Percentiles rank a stretch among this genome's conserved stretches.
These are phyloP conservation scores for Oncorhynchus mykiss DNA, from an alignment of 2,113 vertebrate genomes.

Conservation along the genomic window DNA sequence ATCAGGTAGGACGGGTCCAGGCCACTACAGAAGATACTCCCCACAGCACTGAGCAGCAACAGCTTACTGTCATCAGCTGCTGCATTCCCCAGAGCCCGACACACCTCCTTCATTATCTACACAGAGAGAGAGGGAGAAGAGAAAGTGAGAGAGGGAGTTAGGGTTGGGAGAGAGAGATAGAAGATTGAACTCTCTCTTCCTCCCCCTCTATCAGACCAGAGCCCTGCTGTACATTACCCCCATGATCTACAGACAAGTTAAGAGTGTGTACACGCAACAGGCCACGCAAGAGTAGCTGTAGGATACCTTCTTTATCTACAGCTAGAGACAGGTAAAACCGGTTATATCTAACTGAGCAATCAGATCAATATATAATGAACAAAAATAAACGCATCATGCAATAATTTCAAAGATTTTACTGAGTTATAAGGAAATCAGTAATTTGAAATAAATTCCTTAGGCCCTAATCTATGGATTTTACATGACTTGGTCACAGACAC, in stretches of 20 bases:
- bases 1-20: conserved; percentile 96
- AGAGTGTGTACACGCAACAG: not conserved
- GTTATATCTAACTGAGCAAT: not conserved
- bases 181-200: no score
- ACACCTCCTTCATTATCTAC: conserved; percentile 98
- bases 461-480: no score
- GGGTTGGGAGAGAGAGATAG: not conserved
- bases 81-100: conserved; percentile 89
- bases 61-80: conserved; percentile 94
- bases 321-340: not conserved
- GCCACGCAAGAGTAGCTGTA: not conserved
- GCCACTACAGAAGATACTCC: conserved; percentile 94
- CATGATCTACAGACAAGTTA: no score
- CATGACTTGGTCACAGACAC: no score
- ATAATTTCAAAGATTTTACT: no score
- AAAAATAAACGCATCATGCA: conserved; percentile 25
- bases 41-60: conserved; percentile 91
- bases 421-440: no score
- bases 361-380: not conserved
- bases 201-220: no score
- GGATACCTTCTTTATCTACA: not conserved
- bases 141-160: not conserved
- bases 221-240: no score
- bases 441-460: no score
- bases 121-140: conserved; percentile 32